A percentile compares a stretch with the other conserved stretches of the same genome.
Evolutionary conservation across 2,888 invertebrate genomes (phyloP).

Genomic region (Syrista parreyssii): DNA sequence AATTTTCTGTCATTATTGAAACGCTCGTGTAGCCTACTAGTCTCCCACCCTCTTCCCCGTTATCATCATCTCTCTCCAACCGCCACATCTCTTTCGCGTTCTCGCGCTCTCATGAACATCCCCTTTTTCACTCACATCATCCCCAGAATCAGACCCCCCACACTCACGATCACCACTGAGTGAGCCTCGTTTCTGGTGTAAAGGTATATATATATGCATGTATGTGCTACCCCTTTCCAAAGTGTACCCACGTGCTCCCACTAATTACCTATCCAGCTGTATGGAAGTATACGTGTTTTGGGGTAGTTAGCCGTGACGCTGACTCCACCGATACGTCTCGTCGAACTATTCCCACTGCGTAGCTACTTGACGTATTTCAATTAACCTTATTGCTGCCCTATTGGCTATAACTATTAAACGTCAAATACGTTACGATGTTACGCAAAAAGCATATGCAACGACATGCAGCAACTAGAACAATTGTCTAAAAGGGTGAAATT

Average conservation of each 20-base stretch:
- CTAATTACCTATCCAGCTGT: constrained; percentile 45
- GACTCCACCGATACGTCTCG: constrained; percentile 6
- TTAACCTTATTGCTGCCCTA: constrained; percentile 54
- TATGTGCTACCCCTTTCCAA: neutral
- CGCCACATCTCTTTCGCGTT: neutral
- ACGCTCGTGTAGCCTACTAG: neutral
- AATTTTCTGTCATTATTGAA: constrained; percentile 57
- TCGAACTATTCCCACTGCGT: constrained; percentile 49
- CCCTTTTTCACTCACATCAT: constrained; percentile 19
- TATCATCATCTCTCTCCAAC: neutral
- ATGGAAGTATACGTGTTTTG: constrained; percentile 17
- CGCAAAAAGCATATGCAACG: neutral
- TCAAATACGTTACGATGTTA: neutral
- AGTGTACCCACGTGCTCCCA: constrained; percentile 35
- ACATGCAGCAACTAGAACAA: neutral
- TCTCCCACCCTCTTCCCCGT: neutral
- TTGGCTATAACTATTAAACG: neutral
- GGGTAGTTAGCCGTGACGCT: constrained; percentile 14
- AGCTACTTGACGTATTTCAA: constrained; percentile 59
- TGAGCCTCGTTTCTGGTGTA: constrained; percentile 6
- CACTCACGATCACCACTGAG: neutral
- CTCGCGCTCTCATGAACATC: constrained; percentile 20
- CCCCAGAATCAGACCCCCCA: constrained; percentile 6
- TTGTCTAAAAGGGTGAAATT: neutral
- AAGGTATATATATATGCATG: neutral